Evolutionary conservation across 2,113 vertebrate species (phyloP).

Genomic region (Esox niger): DNA sequence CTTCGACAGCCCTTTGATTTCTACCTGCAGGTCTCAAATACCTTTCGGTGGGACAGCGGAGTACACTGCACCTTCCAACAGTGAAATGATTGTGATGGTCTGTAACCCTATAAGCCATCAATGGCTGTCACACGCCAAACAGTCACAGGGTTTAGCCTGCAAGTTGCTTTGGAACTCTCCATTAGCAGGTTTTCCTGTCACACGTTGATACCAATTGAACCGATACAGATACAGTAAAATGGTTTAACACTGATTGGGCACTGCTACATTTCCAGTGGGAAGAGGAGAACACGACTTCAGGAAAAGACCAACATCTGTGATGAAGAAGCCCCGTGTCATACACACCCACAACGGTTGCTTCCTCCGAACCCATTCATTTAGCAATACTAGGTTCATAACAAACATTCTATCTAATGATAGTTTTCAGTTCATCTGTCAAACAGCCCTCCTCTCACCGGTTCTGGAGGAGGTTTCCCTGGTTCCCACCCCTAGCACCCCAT

Average conservation of each 20-base stretch:
- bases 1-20: constrained; percentile 71
- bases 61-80: constrained; percentile 66
- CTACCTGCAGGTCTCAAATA: constrained; percentile 73
- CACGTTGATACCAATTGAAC: neutral
- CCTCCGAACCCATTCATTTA: too few species aligned
- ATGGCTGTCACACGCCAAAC: constrained; percentile 45
- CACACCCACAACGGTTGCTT: neutral
- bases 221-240: neutral
- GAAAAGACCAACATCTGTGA: too few species aligned
- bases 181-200: neutral
- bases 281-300: too few species aligned
- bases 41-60: constrained; percentile 57
- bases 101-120: constrained; percentile 68
- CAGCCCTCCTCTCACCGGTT: neutral
- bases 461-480: neutral
- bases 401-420: too few species aligned
- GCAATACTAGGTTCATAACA: too few species aligned
- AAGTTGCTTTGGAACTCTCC: neutral
- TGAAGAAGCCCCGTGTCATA: neutral
- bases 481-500: neutral
- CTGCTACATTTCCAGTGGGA: too few species aligned
- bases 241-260: neutral
- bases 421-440: too few species aligned
- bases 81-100: constrained; percentile 69
- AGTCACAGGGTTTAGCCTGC: neutral